Percentiles rank a stretch among this genome's conserved stretches.
These are phyloP conservation scores for Chaenocephalus aceratus DNA, from an alignment of 2,113 vertebrate species.

Conservation along the genomic window DNA sequence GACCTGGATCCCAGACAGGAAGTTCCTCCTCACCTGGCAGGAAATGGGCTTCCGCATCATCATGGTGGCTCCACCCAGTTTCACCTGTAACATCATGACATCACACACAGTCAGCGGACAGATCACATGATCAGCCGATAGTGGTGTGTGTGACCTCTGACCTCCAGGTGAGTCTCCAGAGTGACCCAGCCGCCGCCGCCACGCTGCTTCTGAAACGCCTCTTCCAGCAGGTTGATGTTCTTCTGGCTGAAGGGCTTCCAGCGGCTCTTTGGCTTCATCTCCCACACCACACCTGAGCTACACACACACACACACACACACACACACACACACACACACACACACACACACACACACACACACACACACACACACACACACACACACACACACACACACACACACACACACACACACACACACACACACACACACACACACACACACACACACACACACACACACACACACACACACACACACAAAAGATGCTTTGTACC, in stretches of 20 bases:
- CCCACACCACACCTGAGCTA: conserved; percentile 97
- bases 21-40: conserved; percentile 91
- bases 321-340: too few relatives aligned
- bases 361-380: too few relatives aligned
- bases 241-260: conserved; percentile 97
- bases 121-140: neutral
- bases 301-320: neutral
- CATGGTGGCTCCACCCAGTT: conserved; percentile 88
- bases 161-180: conserved; percentile 90
- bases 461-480: too few relatives aligned
- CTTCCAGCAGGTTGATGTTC: conserved; percentile 91
- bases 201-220: conserved; percentile 87
- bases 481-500: too few relatives aligned
- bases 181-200: conserved; percentile 84
- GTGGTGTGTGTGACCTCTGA: conserved; percentile 58
- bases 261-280: conserved; percentile 90
- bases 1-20: conserved; percentile 93
- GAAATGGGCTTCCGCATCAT: conserved; percentile 89
- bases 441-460: too few relatives aligned
- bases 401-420: too few relatives aligned
- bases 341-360: too few relatives aligned
- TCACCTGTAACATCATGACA: conserved; percentile 84
- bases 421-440: too few relatives aligned
- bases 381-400: too few relatives aligned
- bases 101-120: conserved; percentile 26